These are phyloP conservation scores for Drosophila mauritiana DNA, from an alignment of 1,140 invertebrate species.

Conservation along the genomic window DNA sequence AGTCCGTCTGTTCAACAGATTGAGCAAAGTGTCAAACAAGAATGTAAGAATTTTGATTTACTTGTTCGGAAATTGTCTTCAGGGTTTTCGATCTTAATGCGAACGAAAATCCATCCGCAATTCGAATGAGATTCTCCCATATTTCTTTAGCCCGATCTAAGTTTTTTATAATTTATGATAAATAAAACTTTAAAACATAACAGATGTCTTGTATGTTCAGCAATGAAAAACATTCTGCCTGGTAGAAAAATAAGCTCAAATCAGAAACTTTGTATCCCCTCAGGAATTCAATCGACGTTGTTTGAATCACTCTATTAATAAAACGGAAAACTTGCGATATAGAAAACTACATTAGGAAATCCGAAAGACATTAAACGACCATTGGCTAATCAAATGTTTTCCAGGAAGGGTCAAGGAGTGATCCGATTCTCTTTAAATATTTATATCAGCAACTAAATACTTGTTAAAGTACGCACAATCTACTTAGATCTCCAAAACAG, in stretches of 20 bases:
- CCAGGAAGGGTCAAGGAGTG: slow-evolving; percentile 1
- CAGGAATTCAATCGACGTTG: slow-evolving; percentile 1
- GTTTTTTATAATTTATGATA: neutral
- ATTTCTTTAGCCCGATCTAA: neutral
- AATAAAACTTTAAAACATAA: neutral
- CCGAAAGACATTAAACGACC: slow-evolving; percentile 1
- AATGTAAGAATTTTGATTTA: no score
- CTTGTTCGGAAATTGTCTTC: no score
- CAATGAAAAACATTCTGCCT: slow-evolving; percentile 2
- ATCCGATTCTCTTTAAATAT: slow-evolving; percentile 1
- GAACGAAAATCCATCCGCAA: no score
- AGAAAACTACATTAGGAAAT: slow-evolving; percentile 26
- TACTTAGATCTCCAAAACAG: neutral
- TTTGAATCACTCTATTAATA: slow-evolving; percentile 24
- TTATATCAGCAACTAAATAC: no score
- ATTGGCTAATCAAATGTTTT: neutral
- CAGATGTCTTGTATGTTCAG: neutral
- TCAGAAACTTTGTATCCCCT: neutral
- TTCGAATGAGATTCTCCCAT: no score
- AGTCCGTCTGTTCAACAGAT: no score
- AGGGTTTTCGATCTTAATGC: no score
- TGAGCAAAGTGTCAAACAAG: no score
- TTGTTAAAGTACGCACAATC: neutral
- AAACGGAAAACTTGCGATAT: neutral
- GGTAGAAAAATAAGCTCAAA: slow-evolving; percentile 5